Percentiles rank a stretch among this genome's conserved stretches.
Conservation (phyloP, 2,797 vertebrate species). For the Euthynnus affinis region DNA sequence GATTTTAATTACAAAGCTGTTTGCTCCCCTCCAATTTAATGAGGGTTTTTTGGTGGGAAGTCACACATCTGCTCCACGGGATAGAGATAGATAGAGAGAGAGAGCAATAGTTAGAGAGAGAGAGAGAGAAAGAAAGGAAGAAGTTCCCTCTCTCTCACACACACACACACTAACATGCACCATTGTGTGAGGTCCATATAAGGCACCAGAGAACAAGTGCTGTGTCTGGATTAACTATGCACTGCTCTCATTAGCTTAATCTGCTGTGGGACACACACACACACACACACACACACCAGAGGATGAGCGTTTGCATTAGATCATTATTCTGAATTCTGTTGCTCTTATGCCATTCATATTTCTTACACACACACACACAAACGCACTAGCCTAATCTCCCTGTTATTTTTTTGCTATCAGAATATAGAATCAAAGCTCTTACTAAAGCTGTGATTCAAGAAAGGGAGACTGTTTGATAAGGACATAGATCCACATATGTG, state of each 20-base stretch:
- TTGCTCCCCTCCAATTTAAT: neutral
- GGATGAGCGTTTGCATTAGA: no score
- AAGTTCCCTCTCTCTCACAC: neutral
- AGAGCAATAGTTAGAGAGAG: no score
- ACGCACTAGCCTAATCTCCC: no score
- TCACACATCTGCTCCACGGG: neutral
- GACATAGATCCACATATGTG: no score
- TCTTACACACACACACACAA: no score
- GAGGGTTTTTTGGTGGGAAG: neutral
- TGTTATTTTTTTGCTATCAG: no score
- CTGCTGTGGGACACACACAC: conserved; percentile 27
- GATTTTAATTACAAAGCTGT: conserved; percentile 30
- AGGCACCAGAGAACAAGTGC: conserved; percentile 20
- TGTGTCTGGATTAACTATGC: conserved; percentile 50
- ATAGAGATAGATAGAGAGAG: no score
- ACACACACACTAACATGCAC: conserved; percentile 20
- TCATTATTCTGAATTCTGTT: no score
- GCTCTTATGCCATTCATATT: no score
- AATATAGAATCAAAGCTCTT: no score
- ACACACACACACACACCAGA: conserved; percentile 7
- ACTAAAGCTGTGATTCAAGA: no score
- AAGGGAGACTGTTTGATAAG: no score
- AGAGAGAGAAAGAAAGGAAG: neutral
- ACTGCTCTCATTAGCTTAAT: conserved; percentile 60
- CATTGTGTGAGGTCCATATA: conserved; percentile 43